Evolutionary conservation across 2,888 invertebrate species (phyloP), one percentile per base, ranked within the genome.

Genomic region (Thereva nobilitata): DNA sequence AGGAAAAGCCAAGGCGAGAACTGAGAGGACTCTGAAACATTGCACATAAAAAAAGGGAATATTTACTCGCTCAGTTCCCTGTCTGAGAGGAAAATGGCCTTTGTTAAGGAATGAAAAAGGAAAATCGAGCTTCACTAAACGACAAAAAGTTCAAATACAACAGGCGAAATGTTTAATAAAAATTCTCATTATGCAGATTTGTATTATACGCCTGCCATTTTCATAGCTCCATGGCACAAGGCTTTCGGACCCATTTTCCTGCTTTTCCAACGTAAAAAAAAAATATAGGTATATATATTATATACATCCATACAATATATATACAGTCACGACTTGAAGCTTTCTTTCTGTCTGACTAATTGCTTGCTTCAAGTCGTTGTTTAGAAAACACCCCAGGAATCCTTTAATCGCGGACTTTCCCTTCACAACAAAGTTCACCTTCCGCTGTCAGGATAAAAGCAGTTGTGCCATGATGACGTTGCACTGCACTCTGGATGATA

Each of bases 171-270:
- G 66, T 68, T 68, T 68, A 68, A 68, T 68, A 66, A 68, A 68
- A 68, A 68, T 68, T 68, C 66, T 68, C 68, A 68, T 68, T 68
- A 68, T 68, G 68, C 68, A 68, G 68, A 68, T 68, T 68, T 57
- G 52, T 66, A 66, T 68, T 66, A 68, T 68, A 63, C 63, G 61
- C 68, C 56, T 45, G 66, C 64, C 66, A 57, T 66, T 55, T 68
- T 57, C 45, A 56, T 49, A 61, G 65, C 44, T 68, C 38, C 49
- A 34, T 42, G 23, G 23, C 23, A 23, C 41, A 12, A 45, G 47
- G 49, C 37, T 53, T 38, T 53, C 50, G 50, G 49, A 38, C 61
- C 50, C 61, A 61, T 50, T 45, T 47, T 10, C 50, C 23, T 23
- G 23, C 23, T 23, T 23, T 23, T 23, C 23, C 23, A 23, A 23